phyloP scores from a whole-genome alignment of 2,113 vertebrate genomes.

The Setophaga coronata region DNA sequence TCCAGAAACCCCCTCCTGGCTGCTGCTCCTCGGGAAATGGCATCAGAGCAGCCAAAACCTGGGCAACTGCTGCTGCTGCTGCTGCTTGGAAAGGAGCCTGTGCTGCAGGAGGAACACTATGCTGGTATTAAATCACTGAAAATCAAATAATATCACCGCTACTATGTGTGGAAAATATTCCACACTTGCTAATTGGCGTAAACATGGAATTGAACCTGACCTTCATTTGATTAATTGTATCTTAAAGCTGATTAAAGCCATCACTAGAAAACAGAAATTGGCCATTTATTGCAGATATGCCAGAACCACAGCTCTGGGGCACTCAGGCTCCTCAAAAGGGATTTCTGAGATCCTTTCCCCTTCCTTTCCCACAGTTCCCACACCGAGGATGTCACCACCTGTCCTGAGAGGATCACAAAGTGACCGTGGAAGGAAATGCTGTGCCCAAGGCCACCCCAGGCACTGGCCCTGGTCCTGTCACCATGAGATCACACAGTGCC shows the following conservation, averaged over 20 bases:
- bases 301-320: neutral
- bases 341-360: neutral
- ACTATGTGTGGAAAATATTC: neutral
- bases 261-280: neutral
- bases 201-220: neutral
- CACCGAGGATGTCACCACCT: rapidly evolving
- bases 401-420: neutral
- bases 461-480: rapidly evolving
- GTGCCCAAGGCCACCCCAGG: neutral
- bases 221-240: neutral
- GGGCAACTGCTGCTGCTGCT: neutral
- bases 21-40: neutral
- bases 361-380: neutral
- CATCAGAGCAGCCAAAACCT: neutral
- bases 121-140: neutral
- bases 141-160: neutral
- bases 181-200: neutral
- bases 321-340: neutral
- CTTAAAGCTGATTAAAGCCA: neutral
- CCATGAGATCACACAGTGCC: rapidly evolving
- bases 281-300: rapidly evolving
- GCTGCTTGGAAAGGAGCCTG: neutral
- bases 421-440: rapidly evolving
- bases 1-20: neutral
- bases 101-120: neutral